Percentiles rank a stretch among this genome's conserved stretches.
phyloP scores from a whole-genome alignment of 23 tunicate species.

The Halocynthia aurantium region DNA sequence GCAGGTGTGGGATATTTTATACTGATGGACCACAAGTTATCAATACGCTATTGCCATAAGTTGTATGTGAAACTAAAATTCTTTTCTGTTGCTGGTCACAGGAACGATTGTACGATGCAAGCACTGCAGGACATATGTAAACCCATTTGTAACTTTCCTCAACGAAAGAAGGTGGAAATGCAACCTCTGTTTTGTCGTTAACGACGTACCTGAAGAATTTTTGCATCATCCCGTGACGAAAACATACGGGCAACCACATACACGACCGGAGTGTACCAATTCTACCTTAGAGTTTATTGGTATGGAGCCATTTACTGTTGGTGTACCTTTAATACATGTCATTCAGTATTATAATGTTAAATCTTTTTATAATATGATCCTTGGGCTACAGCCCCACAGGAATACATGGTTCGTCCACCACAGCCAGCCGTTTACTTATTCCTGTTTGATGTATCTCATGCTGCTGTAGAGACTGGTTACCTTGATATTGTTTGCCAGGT shows the following conservation, averaged over 20 bases:
- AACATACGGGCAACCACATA: conserved; percentile 95
- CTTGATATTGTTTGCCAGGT: conserved; percentile 83
- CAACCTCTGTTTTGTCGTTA: conserved; percentile 85
- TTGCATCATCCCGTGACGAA: conserved; percentile 87
- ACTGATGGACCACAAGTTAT: not conserved
- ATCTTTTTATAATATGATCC: not conserved
- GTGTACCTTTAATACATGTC: not conserved
- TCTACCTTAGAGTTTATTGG: conserved; percentile 97
- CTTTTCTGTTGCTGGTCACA: conserved; percentile 12
- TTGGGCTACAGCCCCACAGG: conserved; percentile 85
- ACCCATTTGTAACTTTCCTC: conserved; percentile 92
- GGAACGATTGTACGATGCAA: conserved; percentile 92
- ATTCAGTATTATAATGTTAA: not conserved
- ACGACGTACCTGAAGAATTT: conserved; percentile 98
- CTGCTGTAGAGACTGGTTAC: conserved; percentile 96
- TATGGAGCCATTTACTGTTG: conserved; percentile 9
- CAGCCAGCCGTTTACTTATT: conserved; percentile 97
- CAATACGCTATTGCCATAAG: not conserved
- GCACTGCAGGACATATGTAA: conserved; percentile 93
- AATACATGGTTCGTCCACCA: conserved; percentile 99
- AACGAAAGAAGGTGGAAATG: conserved; percentile 92
- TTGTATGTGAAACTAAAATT: not conserved
- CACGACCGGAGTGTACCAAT: conserved; percentile 96
- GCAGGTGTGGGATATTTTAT: conserved; percentile 49
- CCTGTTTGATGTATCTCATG: conserved; percentile 90